These are phyloP conservation scores for Toxotes lorentzi DNA, from an alignment of 2,797 vertebrate genomes.

Conservation along the genomic window DNA sequence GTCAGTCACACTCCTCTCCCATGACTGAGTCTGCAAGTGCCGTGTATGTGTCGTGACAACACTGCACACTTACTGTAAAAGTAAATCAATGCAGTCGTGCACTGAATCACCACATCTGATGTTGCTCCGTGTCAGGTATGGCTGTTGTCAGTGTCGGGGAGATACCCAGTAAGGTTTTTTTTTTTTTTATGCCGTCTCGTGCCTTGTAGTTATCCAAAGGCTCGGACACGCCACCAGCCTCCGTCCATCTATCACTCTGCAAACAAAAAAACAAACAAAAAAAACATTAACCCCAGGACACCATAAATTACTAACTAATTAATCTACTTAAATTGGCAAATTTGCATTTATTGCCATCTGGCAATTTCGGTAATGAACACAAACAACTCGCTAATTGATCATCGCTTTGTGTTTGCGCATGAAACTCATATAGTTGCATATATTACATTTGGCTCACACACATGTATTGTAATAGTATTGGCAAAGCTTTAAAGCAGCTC, in stretches of 20 bases:
- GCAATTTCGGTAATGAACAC: constrained; percentile 65
- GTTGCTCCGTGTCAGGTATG: constrained; percentile 39
- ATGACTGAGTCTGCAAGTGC: constrained; percentile 14
- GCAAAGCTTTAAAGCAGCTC: constrained; percentile 11
- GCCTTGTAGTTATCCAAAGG: constrained; percentile 16
- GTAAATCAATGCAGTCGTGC: constrained; percentile 48
- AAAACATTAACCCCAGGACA: constrained; percentile 69
- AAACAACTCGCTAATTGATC: constrained; percentile 65
- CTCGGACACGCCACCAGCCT: constrained; percentile 32
- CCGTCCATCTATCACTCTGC: constrained; percentile 36
- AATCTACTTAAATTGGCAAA: constrained; percentile 64
- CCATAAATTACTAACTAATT: constrained; percentile 68
- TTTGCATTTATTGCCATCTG: constrained; percentile 72
- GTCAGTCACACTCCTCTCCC: constrained; percentile 8
- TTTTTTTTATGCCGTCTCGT: constrained; percentile 3
- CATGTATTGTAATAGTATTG: background rate
- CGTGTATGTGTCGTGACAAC: constrained; percentile 11
- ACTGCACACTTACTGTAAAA: constrained; percentile 45
- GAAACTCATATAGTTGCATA: constrained; percentile 10
- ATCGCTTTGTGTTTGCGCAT: constrained; percentile 45
- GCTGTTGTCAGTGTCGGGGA: constrained; percentile 41
- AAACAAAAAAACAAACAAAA: background rate
- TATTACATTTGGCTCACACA: background rate
- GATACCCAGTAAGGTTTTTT: constrained; percentile 49
- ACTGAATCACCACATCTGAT: constrained; percentile 60